Conservation (phyloP, 2,113 vertebrate species). For the Actenoides hombroni region DNA sequence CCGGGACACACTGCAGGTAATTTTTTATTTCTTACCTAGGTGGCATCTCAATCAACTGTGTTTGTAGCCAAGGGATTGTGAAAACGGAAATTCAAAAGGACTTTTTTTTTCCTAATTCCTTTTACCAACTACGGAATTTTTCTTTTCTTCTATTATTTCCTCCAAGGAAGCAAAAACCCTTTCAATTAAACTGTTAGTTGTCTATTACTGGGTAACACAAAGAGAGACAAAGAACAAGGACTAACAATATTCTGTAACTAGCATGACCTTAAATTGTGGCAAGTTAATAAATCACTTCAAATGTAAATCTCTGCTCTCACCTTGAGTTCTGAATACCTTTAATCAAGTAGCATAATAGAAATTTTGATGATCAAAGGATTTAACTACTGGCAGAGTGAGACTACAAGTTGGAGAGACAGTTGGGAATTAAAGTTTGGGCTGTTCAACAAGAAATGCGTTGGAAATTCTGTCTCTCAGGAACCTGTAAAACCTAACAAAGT, state of each 20-base stretch:
- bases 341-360: conserved; percentile 39
- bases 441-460: conserved; percentile 15
- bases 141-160: background rate
- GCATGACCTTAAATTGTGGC: conserved; percentile 32
- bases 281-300: conserved; percentile 63
- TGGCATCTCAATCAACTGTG: background rate
- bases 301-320: conserved; percentile 47
- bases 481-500: background rate
- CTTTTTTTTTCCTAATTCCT: background rate
- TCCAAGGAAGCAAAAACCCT: conserved; percentile 12
- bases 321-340: conserved; percentile 52
- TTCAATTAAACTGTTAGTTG: background rate
- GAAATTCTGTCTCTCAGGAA: conserved; percentile 15
- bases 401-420: conserved; percentile 16
- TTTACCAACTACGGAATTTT: background rate
- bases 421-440: conserved; percentile 10
- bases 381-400: background rate
- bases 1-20: background rate
- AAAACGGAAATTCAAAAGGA: background rate
- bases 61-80: background rate
- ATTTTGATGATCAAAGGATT: conserved; percentile 34
- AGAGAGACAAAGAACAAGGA: conserved; percentile 7
- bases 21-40: background rate
- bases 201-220: background rate
- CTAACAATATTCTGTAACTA: conserved; percentile 21